Evolutionary conservation across 2,888 invertebrate species (phyloP), one percentile per base, ranked within the genome.

Genomic region (Zaprionus lineosus): DNA sequence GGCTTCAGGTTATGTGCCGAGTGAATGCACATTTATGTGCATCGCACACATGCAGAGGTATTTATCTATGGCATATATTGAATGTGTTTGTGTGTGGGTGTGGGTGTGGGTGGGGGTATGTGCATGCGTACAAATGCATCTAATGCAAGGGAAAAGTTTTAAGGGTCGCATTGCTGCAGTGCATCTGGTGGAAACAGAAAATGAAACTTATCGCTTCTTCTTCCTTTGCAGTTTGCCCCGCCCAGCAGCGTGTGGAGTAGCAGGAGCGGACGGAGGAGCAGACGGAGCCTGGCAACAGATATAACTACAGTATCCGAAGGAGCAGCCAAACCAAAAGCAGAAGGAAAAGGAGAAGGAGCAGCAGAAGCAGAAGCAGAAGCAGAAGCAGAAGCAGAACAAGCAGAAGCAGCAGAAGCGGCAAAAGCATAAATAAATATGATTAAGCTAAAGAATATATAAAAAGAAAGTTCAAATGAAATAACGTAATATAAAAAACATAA

Each of bases 391-490:
- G 55, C 43, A 41, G 34, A 19, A 57, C 33, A 34, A 59, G 40
- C 40, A 51, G 43, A 29, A 62, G 36, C 46, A 62, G 52, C 59
- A 53, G 51, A 44, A 62, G 46, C 59, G 55, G 65, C 53, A 61
- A 50, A 48, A 75, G 67, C 82, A 78, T 78, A 79, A 82, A 79
- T 79, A 79, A 82, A 79, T 79, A 82, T 79, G 78, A 79, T 79
- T 78, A 82, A 79, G 83, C 78, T 78, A 73, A 79, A 82, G 78
- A 79, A 79, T 78, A 79, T 75, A 82, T 79, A 79, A 82, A 64
- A 71, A 71, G 73, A 62, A 71, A 81, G 79, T 79, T 76, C 79
- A 79, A 79, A 79, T 79, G 79, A 79, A 83, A 79, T 83, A 79
- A 76, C 76, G 83, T 76, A 79, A 83, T 79, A 79, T 68, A 72